These are phyloP conservation scores for Chondrilla cf. caribensis DNA, from an alignment of 37 sponge, comb jelly and placozoan genomes.

Conservation along the genomic window DNA sequence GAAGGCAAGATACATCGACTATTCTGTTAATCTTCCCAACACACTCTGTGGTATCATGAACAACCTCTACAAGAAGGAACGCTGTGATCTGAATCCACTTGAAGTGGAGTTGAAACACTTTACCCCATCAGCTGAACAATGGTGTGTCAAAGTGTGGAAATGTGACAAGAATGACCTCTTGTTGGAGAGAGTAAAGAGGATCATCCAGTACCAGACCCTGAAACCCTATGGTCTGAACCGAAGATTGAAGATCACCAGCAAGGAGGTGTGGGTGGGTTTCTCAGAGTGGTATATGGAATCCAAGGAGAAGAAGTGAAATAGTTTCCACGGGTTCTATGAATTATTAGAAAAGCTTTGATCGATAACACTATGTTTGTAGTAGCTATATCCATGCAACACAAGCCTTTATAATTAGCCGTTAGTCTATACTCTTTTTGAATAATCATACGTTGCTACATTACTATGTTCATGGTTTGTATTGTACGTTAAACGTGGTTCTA, in stretches of 20 bases:
- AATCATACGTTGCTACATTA: too few relatives aligned
- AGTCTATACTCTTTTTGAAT: too few relatives aligned
- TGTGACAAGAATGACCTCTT: neutral
- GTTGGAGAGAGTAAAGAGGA: neutral
- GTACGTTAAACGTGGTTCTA: too few relatives aligned
- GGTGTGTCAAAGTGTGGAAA: neutral
- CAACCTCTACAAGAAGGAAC: conserved; percentile 1
- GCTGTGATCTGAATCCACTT: neutral
- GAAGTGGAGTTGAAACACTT: conserved; percentile 6
- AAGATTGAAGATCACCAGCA: neutral
- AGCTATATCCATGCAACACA: too few relatives aligned
- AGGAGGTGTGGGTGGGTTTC: neutral
- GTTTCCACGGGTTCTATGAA: neutral
- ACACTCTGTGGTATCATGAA: neutral
- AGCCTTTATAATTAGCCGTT: neutral
- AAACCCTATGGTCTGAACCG: neutral
- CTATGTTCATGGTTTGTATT: too few relatives aligned
- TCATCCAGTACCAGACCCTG: neutral
- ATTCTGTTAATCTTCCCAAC: neutral
- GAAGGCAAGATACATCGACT: neutral
- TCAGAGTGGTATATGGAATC: neutral
- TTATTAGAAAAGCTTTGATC: too few relatives aligned
- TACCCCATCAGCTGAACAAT: neutral
- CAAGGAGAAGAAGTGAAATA: neutral
- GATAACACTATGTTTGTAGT: too few relatives aligned